Conservation (phyloP, 2,113 vertebrate species). For the Lagopus muta region DNA sequence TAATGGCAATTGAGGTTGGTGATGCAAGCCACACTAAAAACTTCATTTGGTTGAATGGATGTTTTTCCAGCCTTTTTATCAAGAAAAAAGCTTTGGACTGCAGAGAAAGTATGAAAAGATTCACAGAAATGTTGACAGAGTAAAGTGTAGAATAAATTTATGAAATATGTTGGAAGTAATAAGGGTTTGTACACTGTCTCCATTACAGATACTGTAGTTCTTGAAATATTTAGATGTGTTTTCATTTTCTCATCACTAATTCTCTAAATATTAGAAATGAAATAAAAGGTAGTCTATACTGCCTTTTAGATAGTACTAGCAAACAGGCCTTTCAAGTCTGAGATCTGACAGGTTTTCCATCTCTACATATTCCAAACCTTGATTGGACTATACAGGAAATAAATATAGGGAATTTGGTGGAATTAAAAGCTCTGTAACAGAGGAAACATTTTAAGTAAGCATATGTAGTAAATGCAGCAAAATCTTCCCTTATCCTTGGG, state of each 20-base stretch:
- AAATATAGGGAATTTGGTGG: not conserved
- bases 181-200: not conserved
- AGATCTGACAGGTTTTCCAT: conserved; percentile 15
- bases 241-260: not conserved
- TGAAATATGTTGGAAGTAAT: not conserved
- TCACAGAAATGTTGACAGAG: not conserved
- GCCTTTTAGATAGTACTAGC: conserved; percentile 13
- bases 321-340: conserved; percentile 16
- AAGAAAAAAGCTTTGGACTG: not conserved
- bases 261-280: not conserved
- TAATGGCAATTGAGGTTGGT: rapidly evolving
- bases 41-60: not conserved
- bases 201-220: not conserved
- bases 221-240: not conserved
- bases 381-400: not conserved
- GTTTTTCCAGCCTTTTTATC: not conserved
- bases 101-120: not conserved
- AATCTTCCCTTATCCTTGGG: not conserved
- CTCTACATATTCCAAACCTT: conserved; percentile 36
- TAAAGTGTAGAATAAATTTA: not conserved
- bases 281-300: not conserved
- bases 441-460: not conserved
- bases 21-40: not conserved
- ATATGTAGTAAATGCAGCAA: not conserved
- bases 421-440: not conserved